These are phyloP conservation scores for Sebastes reedi DNA, from an alignment of 2,797 vertebrate genomes.

Conservation along the genomic window DNA sequence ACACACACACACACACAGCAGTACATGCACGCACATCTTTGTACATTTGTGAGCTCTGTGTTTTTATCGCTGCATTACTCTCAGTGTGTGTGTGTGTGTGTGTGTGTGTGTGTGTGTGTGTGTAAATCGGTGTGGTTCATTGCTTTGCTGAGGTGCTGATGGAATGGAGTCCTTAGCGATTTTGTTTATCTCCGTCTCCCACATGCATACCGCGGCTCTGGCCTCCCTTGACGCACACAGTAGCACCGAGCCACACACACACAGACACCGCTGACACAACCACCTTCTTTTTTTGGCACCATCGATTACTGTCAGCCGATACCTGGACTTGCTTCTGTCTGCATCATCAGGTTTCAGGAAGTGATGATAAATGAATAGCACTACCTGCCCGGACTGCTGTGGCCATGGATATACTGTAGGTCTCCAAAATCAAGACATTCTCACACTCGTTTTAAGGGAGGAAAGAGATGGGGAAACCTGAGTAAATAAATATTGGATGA, in stretches of 20 bases:
- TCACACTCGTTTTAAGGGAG: neutral
- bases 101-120: neutral
- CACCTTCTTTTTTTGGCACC: conserved; percentile 43
- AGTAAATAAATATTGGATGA: neutral
- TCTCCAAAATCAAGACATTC: conserved; percentile 31
- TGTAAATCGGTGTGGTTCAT: conserved; percentile 3
- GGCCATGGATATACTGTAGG: conserved; percentile 1
- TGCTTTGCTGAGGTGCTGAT: conserved; percentile 46
- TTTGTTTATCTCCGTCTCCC: conserved; percentile 62
- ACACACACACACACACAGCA: neutral
- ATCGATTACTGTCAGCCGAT: conserved; percentile 64
- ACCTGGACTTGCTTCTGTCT: conserved; percentile 56
- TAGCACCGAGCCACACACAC: neutral
- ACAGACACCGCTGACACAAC: conserved; percentile 47
- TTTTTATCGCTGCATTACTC: neutral
- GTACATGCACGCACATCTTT: neutral
- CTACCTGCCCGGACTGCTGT: conserved; percentile 29
- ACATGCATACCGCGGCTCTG: conserved; percentile 18
- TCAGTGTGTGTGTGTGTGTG: neutral
- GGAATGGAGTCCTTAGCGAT: conserved; percentile 41
- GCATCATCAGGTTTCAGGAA: conserved; percentile 66
- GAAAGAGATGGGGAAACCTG: neutral
- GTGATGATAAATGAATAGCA: conserved; percentile 53
- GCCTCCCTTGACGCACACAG: conserved; percentile 18
- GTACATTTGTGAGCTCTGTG: neutral